These are phyloP conservation scores for Tiliacea aurago DNA, from an alignment of 2,888 invertebrate species.

Conservation along the genomic window DNA sequence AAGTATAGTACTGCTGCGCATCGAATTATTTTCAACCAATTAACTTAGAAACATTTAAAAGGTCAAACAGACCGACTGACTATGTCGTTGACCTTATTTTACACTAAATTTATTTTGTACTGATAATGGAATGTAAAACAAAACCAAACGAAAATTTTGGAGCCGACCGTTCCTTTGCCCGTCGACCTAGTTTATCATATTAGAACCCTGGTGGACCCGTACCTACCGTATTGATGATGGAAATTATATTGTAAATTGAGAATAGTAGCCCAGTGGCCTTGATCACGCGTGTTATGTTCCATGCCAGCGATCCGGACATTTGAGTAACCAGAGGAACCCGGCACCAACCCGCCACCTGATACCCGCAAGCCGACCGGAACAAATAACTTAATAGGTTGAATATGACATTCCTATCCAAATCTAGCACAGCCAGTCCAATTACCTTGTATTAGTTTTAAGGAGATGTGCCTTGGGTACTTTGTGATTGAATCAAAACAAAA, in stretches of 20 bases:
- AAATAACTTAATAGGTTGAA: slow-evolving; percentile 28
- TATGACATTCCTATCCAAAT: slow-evolving; percentile 31
- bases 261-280: slow-evolving; percentile 79
- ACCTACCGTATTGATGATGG: slow-evolving; percentile 50
- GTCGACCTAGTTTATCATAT: slow-evolving; percentile 28
- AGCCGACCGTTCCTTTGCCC: slow-evolving; percentile 7
- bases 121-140: neutral
- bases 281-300: slow-evolving; percentile 80
- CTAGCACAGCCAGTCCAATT: slow-evolving; percentile 14
- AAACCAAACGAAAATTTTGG: slow-evolving; percentile 14
- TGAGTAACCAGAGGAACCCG: slow-evolving; percentile 76
- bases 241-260: slow-evolving; percentile 74
- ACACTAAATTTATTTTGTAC: neutral
- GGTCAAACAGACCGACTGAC: neutral
- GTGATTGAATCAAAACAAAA: neutral
- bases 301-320: slow-evolving; percentile 75
- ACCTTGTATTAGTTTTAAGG: neutral
- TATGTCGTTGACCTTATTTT: slow-evolving; percentile 23
- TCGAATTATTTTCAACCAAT: neutral
- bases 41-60: neutral
- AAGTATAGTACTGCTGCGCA: neutral
- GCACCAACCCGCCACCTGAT: slow-evolving; percentile 73
- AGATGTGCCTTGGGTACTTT: neutral
- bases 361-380: slow-evolving; percentile 71
- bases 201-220: slow-evolving; percentile 18